Conservation (phyloP, 2,797 vertebrate species). For the Microtus obscurus region DNA sequence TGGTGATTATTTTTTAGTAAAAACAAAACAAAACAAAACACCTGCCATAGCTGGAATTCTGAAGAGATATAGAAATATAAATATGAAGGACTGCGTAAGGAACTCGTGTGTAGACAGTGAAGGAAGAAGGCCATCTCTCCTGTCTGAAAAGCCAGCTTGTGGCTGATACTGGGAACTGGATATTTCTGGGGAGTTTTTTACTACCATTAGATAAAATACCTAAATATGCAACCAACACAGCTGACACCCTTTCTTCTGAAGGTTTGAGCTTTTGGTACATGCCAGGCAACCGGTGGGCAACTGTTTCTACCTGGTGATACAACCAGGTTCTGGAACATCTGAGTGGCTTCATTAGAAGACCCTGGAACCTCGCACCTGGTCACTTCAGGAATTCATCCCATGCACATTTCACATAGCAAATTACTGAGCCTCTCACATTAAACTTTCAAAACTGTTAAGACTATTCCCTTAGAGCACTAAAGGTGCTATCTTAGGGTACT, state of each 20-base stretch:
- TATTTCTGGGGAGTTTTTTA: background rate
- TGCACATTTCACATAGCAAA: background rate
- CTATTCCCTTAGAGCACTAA: background rate
- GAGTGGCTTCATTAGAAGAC: background rate
- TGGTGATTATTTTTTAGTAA: background rate
- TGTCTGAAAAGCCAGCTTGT: background rate
- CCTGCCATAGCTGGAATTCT: background rate
- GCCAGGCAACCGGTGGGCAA: background rate
- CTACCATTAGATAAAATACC: background rate
- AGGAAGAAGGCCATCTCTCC: background rate
- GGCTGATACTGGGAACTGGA: background rate
- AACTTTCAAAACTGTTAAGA: constrained; percentile 44
- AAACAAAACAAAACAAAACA: background rate
- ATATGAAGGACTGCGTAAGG: background rate
- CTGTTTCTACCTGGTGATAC: background rate
- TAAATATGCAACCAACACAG: background rate
- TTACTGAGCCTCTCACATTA: background rate
- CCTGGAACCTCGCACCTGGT: background rate
- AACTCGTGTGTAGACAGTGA: background rate
- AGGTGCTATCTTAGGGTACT: background rate
- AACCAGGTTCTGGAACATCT: background rate
- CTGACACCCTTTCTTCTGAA: background rate
- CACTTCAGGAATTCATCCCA: background rate
- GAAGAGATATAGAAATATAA: background rate
- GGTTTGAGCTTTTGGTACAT: background rate